A percentile compares a stretch with the other conserved stretches of the same genome.
phyloP scores from a whole-genome alignment of 2,797 vertebrate species.

The Mus spretus region DNA sequence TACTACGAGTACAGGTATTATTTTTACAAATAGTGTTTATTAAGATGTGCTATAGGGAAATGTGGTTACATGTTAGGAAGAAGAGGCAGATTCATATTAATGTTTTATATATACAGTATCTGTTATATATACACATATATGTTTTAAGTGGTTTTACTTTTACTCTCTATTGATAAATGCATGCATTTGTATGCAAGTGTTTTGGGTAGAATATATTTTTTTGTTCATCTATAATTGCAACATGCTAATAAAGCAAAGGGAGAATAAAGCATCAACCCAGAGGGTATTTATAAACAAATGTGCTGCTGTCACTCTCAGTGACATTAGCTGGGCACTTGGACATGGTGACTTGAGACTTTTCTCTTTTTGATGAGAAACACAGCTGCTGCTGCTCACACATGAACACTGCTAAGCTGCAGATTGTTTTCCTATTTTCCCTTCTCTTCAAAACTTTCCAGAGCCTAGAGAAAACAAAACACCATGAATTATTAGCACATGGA shows the following conservation, averaged over 20 bases:
- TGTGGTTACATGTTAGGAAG: background rate
- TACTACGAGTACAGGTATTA: background rate
- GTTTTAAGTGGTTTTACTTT: background rate
- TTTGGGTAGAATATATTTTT: background rate
- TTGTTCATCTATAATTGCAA: background rate
- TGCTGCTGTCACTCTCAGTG: conserved; percentile 58
- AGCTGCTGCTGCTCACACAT: conserved; percentile 58
- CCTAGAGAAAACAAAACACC: conserved; percentile 70
- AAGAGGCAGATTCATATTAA: background rate
- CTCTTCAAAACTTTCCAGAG: conserved; percentile 80
- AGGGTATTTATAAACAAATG: background rate
- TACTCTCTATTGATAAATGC: background rate
- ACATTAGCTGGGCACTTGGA: conserved; percentile 67
- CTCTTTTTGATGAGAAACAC: conserved; percentile 79
- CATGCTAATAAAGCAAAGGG: conserved; percentile 19
- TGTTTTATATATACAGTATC: background rate
- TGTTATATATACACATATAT: background rate
- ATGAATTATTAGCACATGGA: conserved; percentile 76
- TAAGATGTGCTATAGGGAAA: conserved; percentile 14
- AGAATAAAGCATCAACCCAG: background rate
- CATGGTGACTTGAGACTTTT: conserved; percentile 30
- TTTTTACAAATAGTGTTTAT: conserved; percentile 26
- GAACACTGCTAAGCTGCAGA: conserved; percentile 62
- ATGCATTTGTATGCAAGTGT: background rate
- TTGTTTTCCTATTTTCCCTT: conserved; percentile 77